Base-by-base conservation (phyloP, 2,113 vertebrate genomes). In the Tauraco erythrolophus region DNA sequence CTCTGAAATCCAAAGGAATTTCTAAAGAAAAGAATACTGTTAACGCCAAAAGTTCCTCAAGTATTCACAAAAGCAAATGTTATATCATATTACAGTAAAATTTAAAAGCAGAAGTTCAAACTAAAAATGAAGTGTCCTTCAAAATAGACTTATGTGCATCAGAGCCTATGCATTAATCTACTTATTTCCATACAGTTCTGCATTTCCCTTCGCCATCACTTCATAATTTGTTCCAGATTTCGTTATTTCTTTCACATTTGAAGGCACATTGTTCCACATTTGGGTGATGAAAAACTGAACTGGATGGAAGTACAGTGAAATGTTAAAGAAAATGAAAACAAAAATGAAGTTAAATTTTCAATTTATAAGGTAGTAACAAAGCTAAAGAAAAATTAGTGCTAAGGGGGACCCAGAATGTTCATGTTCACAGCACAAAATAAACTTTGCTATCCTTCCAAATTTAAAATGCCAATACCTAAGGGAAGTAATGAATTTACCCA, bases 161-260 rank as follows among this genome's bases (percentile, higher is more conserved):
- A 72, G 77, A 94, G 16, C 45, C 86, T 96, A 74, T 83, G 76
- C 51, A 21, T 94, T 97, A 95, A 95, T 94, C 85, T 61, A 94
- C 83, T 96, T 94, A 97, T 96, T 97, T 97, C 85, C 61, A 77
- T 81, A 88, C 12, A 94, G 86, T 89, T 95, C 85, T 94, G 94
- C 84, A 88, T 97, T 96, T 97, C 92, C 62, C 69, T 92, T 94
- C 48, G 60, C 94, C 71, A 90, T 91, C 95, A 94, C 84, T 87
- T 97, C 76, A 65, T 98, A 98, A 98, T 97, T 94, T 92, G 78
- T 97, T 97, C 96, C 98, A 98, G 97, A 97, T 96, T 97, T 97
- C 92, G 60, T 91, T 96, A 92, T 94, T 96, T 97, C 86, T 97
- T 96, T 89, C 84, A 88, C 48, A 74, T 83, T 90, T 60, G 95